These are phyloP conservation scores for Tolmerus cingulatus DNA, from an alignment of 2,888 invertebrate species.

Conservation along the genomic window DNA sequence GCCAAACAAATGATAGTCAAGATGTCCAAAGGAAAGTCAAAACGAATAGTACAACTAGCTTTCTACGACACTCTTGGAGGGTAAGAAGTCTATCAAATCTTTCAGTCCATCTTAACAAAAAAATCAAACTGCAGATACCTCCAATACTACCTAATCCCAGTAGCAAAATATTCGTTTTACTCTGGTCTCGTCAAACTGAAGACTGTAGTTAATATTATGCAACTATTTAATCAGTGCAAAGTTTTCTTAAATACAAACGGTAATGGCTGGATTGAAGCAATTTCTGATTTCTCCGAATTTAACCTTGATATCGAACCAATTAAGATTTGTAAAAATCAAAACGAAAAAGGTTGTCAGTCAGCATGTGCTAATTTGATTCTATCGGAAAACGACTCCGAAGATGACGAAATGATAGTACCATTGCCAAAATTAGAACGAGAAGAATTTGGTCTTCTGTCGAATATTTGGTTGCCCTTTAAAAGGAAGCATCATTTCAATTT, in stretches of 20 bases:
- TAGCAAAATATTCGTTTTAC: conserved; percentile 59
- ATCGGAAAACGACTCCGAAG: conserved; percentile 49
- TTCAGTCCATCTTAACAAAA: not conserved
- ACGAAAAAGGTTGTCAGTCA: conserved; percentile 49
- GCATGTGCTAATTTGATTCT: conserved; percentile 56
- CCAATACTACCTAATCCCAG: conserved; percentile 57
- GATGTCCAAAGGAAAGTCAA: conserved; percentile 51
- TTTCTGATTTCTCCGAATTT: conserved; percentile 53
- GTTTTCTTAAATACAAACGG: conserved; percentile 60
- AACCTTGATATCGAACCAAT: conserved; percentile 53
- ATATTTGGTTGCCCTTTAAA: conserved; percentile 60
- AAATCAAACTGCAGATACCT: conserved; percentile 53
- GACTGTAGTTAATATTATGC: conserved; percentile 54
- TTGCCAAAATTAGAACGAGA: conserved; percentile 57
- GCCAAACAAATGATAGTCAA: conserved; percentile 56
- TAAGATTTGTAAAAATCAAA: conserved; percentile 40
- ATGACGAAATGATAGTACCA: conserved; percentile 56
- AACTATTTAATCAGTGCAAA: conserved; percentile 56
- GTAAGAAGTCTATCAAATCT: conserved; percentile 46
- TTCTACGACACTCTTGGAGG: conserved; percentile 61
- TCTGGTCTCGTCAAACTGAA: conserved; percentile 56
- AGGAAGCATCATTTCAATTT: conserved; percentile 58
- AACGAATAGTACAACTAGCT: conserved; percentile 54
- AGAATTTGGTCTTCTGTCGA: conserved; percentile 52
- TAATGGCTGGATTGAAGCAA: conserved; percentile 58